Evolutionary conservation across 2,797 vertebrate genomes (phyloP).

Genomic region (Sebastes itinus): DNA sequence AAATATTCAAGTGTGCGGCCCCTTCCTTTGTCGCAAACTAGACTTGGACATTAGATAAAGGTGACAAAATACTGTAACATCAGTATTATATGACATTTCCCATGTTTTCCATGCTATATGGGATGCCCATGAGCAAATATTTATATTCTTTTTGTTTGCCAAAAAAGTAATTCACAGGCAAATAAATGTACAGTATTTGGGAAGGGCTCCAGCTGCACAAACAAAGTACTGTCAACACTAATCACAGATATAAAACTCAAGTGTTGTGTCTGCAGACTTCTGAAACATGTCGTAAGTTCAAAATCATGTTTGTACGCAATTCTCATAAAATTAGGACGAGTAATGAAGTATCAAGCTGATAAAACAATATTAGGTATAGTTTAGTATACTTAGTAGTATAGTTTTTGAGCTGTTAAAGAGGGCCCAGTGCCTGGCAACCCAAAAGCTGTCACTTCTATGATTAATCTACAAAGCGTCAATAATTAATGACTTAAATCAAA

Average conservation of each 20-base stretch:
- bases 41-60: too few relatives aligned
- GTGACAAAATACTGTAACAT: too few relatives aligned
- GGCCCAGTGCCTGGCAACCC: neutral
- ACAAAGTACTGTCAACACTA: neutral
- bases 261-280: too few relatives aligned
- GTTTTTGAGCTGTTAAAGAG: neutral
- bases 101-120: neutral
- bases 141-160: neutral
- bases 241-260: neutral
- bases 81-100: too few relatives aligned
- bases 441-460: neutral
- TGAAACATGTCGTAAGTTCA: accelerated
- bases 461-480: neutral
- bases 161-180: neutral
- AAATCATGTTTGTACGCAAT: neutral
- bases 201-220: neutral
- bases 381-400: neutral
- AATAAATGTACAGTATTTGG: neutral
- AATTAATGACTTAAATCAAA: neutral
- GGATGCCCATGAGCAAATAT: neutral
- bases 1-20: too few relatives aligned
- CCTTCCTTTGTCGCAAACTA: too few relatives aligned
- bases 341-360: neutral
- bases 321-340: neutral
- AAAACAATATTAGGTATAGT: neutral